Percentiles rank a stretch among this genome's conserved stretches.
Evolutionary conservation across 2,888 invertebrate genomes (phyloP).

Genomic region (Limenitis camilla): DNA sequence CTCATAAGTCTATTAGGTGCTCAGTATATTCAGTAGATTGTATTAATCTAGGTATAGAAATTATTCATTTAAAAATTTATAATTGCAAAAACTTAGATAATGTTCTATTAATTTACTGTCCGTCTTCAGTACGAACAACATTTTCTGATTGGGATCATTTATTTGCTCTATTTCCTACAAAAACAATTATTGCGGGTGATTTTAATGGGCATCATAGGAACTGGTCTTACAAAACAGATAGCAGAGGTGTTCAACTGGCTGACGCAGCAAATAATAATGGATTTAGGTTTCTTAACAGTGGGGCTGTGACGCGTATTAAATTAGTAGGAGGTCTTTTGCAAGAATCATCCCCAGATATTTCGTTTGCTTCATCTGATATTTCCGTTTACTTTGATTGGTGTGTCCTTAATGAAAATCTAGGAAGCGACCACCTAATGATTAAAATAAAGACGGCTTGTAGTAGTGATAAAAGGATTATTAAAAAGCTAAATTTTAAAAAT

Average conservation of each 20-base stretch:
- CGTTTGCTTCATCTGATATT: constrained; percentile 16
- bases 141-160: constrained; percentile 3
- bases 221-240: constrained; percentile 17
- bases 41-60: constrained; percentile 14
- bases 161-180: background rate
- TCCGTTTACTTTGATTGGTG: constrained; percentile 14
- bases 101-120: constrained; percentile 19
- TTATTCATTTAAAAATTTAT: constrained; percentile 4
- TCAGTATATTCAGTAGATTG: background rate
- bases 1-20: constrained; percentile 13
- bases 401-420: constrained; percentile 14
- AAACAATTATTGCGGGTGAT: background rate
- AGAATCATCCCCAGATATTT: constrained; percentile 17
- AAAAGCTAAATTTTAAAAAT: constrained; percentile 10
- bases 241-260: constrained; percentile 15
- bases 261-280: constrained; percentile 12
- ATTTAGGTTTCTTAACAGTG: constrained; percentile 16
- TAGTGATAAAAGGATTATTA: background rate
- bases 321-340: constrained; percentile 13
- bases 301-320: constrained; percentile 11
- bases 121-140: constrained; percentile 3
- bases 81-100: constrained; percentile 12
- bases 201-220: background rate
- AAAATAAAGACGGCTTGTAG: constrained; percentile 1
- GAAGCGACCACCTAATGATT: constrained; percentile 18